These are phyloP conservation scores for Python bivittatus DNA, from an alignment of 2,113 vertebrate genomes.

Conservation along the genomic window DNA sequence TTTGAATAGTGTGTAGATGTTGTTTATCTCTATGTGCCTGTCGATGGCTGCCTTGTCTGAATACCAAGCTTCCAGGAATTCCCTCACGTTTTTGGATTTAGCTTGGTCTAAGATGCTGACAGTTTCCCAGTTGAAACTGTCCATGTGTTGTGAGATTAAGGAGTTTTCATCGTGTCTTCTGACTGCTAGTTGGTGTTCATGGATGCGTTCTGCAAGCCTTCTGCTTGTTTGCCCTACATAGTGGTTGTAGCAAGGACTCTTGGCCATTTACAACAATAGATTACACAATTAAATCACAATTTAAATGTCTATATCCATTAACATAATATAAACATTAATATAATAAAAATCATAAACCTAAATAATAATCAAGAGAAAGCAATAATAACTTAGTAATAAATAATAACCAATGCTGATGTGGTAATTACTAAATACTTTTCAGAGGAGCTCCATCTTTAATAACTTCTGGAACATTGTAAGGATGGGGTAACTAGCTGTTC, in stretches of 20 bases:
- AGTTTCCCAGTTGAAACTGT: too few relatives aligned
- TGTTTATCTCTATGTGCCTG: too few relatives aligned
- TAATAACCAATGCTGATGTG: background rate
- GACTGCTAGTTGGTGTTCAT: too few relatives aligned
- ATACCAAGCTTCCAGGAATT: too few relatives aligned
- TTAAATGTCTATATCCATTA: background rate
- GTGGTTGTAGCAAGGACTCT: background rate
- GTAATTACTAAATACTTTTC: background rate
- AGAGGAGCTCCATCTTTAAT: background rate
- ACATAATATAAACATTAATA: background rate
- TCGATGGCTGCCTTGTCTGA: too few relatives aligned
- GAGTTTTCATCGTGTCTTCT: too few relatives aligned
- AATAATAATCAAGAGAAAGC: background rate
- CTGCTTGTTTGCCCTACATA: too few relatives aligned
- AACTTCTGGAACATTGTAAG: background rate
- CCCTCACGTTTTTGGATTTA: too few relatives aligned
- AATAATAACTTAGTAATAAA: background rate
- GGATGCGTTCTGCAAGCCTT: too few relatives aligned
- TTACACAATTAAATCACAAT: background rate
- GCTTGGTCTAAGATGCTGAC: too few relatives aligned
- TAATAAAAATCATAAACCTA: background rate
- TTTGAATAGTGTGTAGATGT: too few relatives aligned
- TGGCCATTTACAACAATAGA: background rate
- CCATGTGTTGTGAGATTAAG: too few relatives aligned
- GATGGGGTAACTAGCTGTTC: background rate